Conservation (phyloP, 2,113 vertebrate species). For the Ptilorrhoa leucosticta region DNA sequence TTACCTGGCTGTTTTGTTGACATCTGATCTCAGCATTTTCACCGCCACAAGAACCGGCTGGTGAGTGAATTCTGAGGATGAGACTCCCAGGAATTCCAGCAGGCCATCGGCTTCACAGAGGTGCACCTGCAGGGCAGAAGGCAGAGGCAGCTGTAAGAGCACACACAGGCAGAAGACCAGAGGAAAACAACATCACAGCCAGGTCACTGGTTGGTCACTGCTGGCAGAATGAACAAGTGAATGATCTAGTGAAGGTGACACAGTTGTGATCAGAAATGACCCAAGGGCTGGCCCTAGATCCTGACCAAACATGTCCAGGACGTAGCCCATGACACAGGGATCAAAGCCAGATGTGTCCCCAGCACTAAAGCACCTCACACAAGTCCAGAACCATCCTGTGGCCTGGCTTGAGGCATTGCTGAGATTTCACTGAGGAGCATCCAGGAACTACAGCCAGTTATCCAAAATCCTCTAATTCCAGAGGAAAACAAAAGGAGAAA, state of each 20-base stretch:
- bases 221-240: neutral
- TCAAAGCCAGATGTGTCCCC: neutral
- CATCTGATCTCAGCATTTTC: constrained; percentile 94
- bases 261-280: neutral
- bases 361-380: rapidly evolving
- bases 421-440: neutral
- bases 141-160: neutral
- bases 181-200: neutral
- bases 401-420: neutral
- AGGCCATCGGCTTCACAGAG: constrained; percentile 93
- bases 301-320: rapidly evolving
- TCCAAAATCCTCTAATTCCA: neutral
- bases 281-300: neutral
- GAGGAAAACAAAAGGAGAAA: neutral
- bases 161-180: neutral
- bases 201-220: neutral
- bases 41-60: constrained; percentile 90
- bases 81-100: constrained; percentile 73
- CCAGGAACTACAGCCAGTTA: neutral
- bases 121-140: constrained; percentile 81
- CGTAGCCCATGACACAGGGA: rapidly evolving
- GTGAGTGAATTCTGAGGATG: constrained; percentile 56
- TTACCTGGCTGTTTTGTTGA: constrained; percentile 96
- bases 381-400: neutral
- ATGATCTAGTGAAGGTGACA: neutral